Evolutionary conservation across 2,113 vertebrate species (phyloP), one percentile per base, ranked within the genome.

Genomic region (Trichomycterus rosablanca): DNA sequence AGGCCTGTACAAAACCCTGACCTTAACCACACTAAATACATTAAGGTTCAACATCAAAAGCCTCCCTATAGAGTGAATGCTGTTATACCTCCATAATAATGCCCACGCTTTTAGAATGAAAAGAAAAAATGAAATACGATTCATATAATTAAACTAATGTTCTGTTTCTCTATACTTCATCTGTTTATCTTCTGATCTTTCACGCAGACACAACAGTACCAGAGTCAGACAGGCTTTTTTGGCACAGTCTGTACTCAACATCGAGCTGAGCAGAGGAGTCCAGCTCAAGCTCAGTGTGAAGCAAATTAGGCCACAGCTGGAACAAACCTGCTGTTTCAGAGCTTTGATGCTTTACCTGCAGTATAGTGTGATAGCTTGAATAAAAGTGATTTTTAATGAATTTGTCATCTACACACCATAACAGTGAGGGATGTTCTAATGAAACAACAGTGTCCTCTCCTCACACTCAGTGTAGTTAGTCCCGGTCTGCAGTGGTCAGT

Each of bases 241-340:
- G 74, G 78, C 82, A 77, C 69, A 77, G 57, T 23, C 55, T 55
- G 43, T 42, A 49, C 49, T 30, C 51, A 46, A 32, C n/a, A 23
- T 68, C 66, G 66, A 30, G 7, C 26, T 30, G 26, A 30, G 26
- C 78, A 68, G 78, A 67, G 78, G 66, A 72, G 70, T 70, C 59
- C 67, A 70, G 73, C 76, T 79, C 60, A 60, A 80, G 76, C 74
- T 78, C 74, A 63, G 74, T 75, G 76, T 76, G 74, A 77, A 68
- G 68, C 67, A 75, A 68, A 80, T 71, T 70, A 72, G 58, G 70
- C 66, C 66, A 72, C 76, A 69, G 73, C 68, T 70, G 76, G 63
- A 70, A 59, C 53, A 3, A 44, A 68, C 64, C 46, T 56, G 62
- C 40, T 51, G 52, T 51, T 43, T 53, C 16, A 28, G 7, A 28